Conservation (phyloP, 2,888 invertebrate genomes). For the Agrypnus murinus region DNA sequence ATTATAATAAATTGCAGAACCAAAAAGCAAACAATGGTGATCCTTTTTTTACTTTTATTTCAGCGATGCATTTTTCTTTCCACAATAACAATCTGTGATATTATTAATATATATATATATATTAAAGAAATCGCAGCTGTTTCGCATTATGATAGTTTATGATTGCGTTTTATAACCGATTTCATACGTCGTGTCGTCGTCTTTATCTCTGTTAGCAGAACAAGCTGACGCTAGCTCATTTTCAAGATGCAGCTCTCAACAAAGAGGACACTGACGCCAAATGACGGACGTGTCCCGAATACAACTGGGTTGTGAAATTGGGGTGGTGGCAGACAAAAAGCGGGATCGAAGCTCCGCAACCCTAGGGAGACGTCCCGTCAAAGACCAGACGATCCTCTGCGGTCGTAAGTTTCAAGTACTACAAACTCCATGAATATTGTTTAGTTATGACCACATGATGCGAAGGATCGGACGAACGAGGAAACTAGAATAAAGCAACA, state of each 20-base stretch:
- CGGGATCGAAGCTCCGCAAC: constrained; percentile 41
- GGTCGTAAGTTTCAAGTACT: constrained; percentile 57
- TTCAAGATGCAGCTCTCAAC: constrained; percentile 56
- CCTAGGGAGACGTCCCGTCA: constrained; percentile 55
- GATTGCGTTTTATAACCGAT: constrained; percentile 33
- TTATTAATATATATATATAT: no score
- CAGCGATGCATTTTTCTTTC: background rate
- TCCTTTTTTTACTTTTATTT: background rate
- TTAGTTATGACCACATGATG: constrained; percentile 54
- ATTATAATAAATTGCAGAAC: background rate
- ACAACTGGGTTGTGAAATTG: constrained; percentile 50
- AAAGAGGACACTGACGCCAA: constrained; percentile 59
- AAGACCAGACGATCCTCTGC: constrained; percentile 56
- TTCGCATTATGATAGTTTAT: constrained; percentile 27
- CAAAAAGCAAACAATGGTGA: background rate
- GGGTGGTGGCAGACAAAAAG: constrained; percentile 36
- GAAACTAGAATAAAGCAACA: constrained; percentile 13
- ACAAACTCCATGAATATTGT: constrained; percentile 57
- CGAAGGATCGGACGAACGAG: constrained; percentile 11
- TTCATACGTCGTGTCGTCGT: constrained; percentile 41
- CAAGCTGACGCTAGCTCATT: constrained; percentile 60
- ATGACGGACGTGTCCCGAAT: constrained; percentile 62
- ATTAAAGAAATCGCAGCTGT: constrained; percentile 10
- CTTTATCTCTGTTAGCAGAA: constrained; percentile 49
- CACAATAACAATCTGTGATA: constrained; percentile 14